A percentile compares a stretch with the other conserved stretches of the same genome.
phyloP scores from a whole-genome alignment of 2,888 invertebrate species.

The Chloroclysta siterata region DNA sequence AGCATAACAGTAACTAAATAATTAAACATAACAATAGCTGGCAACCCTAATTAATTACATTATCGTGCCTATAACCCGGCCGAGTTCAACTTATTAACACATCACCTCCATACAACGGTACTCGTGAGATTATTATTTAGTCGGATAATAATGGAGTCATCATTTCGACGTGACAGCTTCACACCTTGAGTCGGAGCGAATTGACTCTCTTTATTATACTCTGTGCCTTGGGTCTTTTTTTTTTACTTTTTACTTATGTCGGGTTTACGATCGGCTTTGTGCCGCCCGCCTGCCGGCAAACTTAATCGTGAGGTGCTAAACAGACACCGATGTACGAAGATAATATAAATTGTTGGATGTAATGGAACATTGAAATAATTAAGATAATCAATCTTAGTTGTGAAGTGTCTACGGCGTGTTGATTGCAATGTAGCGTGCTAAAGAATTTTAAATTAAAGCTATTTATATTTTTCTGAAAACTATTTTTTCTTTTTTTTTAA shows the following conservation, averaged over 20 bases:
- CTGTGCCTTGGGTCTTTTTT: conserved; percentile 47
- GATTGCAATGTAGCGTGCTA: conserved; percentile 16
- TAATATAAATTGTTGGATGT: conserved; percentile 64
- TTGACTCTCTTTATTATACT: conserved; percentile 76
- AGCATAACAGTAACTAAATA: conserved; percentile 21
- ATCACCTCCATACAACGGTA: conserved; percentile 65
- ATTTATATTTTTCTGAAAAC: background rate
- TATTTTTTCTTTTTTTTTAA: no score
- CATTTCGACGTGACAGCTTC: conserved; percentile 82
- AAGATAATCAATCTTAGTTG: conserved; percentile 52
- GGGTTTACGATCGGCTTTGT: conserved; percentile 74
- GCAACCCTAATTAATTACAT: conserved; percentile 57
- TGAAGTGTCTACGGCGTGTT: conserved; percentile 26
- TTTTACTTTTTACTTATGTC: conserved; percentile 60
- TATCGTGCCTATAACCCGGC: conserved; percentile 51
- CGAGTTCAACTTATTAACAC: conserved; percentile 66
- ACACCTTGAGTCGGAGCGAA: conserved; percentile 79
- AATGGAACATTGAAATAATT: conserved; percentile 72
- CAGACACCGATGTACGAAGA: conserved; percentile 67
- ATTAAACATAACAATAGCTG: conserved; percentile 41
- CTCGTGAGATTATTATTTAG: conserved; percentile 73
- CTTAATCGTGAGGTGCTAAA: conserved; percentile 72
- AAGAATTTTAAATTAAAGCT: background rate
- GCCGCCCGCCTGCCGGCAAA: conserved; percentile 49
- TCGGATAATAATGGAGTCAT: conserved; percentile 82